Conservation (phyloP, 2,113 vertebrate species). For the Corydoras sp. region DNA sequence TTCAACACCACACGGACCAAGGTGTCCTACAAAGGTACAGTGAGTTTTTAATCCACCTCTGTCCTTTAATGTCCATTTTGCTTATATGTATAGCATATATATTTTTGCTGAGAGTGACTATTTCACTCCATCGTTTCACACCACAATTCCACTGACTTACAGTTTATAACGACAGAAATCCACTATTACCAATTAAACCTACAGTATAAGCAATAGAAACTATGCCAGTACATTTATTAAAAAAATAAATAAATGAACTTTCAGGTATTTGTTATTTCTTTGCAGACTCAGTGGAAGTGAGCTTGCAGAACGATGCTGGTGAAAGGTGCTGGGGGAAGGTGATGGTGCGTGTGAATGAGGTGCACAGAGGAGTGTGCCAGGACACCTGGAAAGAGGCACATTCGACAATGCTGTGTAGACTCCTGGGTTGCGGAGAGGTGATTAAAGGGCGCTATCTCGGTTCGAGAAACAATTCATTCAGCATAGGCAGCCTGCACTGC, state of each 20-base stretch:
- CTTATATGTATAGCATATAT: not conserved
- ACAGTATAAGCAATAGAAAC: too few species aligned
- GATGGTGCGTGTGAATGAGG: rapidly evolving
- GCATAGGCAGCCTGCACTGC: slow-evolving; percentile 28
- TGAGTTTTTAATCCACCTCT: not conserved
- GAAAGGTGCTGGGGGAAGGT: slow-evolving; percentile 52
- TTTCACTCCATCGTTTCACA: too few species aligned
- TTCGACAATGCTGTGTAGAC: slow-evolving; percentile 38
- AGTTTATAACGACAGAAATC: too few species aligned
- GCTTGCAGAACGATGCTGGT: rapidly evolving
- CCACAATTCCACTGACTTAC: too few species aligned
- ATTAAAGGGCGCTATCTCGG: rapidly evolving
- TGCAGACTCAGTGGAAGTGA: slow-evolving; percentile 21
- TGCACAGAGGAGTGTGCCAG: slow-evolving; percentile 26
- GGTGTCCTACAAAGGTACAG: not conserved
- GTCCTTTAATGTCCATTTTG: not conserved
- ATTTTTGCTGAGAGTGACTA: too few species aligned
- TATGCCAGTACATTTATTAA: not conserved
- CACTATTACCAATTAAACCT: too few species aligned
- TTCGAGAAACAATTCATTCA: rapidly evolving
- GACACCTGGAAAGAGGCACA: not conserved
- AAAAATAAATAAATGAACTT: not conserved
- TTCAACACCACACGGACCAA: not conserved
- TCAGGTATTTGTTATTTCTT: not conserved
- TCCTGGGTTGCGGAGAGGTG: slow-evolving; percentile 31